Evolutionary conservation across 2,888 invertebrate genomes (phyloP), one percentile per base, ranked within the genome.

Genomic region (Netelia virgata): DNA sequence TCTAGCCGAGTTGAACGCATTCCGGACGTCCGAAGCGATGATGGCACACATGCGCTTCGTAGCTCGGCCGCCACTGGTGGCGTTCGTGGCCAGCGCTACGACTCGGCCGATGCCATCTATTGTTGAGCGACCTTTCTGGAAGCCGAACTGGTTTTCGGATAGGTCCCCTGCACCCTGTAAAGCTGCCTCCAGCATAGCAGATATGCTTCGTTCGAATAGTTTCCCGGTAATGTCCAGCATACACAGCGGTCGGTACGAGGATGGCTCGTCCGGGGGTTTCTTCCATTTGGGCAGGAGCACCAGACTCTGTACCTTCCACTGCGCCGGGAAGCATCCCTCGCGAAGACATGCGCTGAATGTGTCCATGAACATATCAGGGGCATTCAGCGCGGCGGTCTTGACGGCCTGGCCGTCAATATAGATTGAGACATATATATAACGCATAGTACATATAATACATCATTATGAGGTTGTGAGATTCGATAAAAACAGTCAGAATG

Each of bases 251-350:
- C 73, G 55, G 41, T 77, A 77, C 0, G 76, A 77, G 41, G 77
- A 77, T 1, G 70, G 53, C n/a, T 76, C 64, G 47, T 61, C 28
- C 16, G 69, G 66, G n/a, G 75, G 66, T 20, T 81, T 77, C 20
- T 77, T 28, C 16, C 81, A 69, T 14, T 81, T 84, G 11, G 76
- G 18, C 3, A 79, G 69, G 1, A 83, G 69, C 11, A 74, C 76
- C 10, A 85, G 55, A 9, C 41, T 53, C 63, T 82, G 80, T 18
- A 5, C 63, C 8, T 85, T 83, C 83, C 83, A 83, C 3, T 53
- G 20, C 1, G 28, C 1, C 14, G 16, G 41, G 50, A 80, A 85
- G n/a, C 10, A 55, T n/a, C 47, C 59, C 59, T 72, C 41, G 3
- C 16, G 6, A 1, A 85, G 53, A 43, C 83, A 85, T 20, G n/a